These are phyloP conservation scores for Psilopogon haemacephalus DNA, from an alignment of 2,113 vertebrate genomes.

Conservation along the genomic window DNA sequence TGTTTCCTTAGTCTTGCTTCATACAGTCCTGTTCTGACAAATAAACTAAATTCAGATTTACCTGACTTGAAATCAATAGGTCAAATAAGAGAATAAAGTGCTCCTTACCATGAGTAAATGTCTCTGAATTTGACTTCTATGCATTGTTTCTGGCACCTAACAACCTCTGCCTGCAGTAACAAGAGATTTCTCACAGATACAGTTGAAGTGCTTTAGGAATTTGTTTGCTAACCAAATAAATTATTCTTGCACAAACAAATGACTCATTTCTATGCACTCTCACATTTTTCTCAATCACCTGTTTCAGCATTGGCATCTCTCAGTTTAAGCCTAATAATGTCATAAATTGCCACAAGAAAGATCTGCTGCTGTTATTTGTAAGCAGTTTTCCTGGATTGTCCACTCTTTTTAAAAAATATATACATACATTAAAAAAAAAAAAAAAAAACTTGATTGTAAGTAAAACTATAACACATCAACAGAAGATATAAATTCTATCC, in stretches of 20 bases:
- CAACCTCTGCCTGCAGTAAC: neutral
- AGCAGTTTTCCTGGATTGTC: neutral
- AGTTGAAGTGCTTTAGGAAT: neutral
- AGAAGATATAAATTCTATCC: neutral
- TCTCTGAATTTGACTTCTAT: neutral
- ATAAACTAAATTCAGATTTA: neutral
- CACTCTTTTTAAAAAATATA: too few relatives aligned
- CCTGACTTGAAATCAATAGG: neutral
- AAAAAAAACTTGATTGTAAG: neutral
- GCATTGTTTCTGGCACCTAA: neutral
- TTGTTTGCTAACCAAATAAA: neutral
- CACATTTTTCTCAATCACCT: slow-evolving; percentile 17
- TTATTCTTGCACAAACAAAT: neutral
- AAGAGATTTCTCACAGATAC: neutral
- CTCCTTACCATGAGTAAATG: neutral
- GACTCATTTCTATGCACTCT: neutral
- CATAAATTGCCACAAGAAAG: neutral
- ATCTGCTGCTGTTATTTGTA: neutral
- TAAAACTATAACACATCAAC: neutral
- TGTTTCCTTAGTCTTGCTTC: neutral
- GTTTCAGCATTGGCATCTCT: neutral
- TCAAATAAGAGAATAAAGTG: neutral
- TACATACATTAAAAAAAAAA: neutral
- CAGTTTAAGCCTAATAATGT: neutral
- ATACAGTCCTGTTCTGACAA: neutral